These are phyloP conservation scores for Carassius auratus DNA, from an alignment of 2,113 vertebrate species.

Conservation along the genomic window DNA sequence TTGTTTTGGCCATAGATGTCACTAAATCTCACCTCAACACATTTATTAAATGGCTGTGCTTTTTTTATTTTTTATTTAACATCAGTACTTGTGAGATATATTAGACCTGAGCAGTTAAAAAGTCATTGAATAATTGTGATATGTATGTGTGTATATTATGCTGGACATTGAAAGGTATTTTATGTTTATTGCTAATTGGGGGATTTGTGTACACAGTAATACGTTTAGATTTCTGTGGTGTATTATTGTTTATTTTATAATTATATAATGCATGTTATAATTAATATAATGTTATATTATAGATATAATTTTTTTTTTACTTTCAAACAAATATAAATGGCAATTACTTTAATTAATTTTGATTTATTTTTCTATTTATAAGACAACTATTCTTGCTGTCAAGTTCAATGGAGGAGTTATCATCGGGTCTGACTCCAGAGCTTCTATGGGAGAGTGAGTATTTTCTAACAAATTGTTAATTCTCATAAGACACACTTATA, in stretches of 20 bases:
- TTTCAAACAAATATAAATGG: too few species aligned
- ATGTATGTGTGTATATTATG: too few species aligned
- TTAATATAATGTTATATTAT: too few species aligned
- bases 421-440: conserved; percentile 85
- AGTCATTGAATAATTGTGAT: too few species aligned
- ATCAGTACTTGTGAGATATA: too few species aligned
- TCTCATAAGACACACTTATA: neutral
- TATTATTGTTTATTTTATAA: neutral
- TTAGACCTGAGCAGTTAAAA: too few species aligned
- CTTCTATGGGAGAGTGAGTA: conserved; percentile 84
- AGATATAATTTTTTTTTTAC: too few species aligned
- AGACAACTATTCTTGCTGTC: conserved; percentile 90
- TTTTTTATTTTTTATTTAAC: neutral
- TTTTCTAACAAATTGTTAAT: neutral
- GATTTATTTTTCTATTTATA: neutral
- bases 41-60: neutral
- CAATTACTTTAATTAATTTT: too few species aligned
- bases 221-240: neutral
- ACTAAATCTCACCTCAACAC: neutral
- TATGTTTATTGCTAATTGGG: neutral
- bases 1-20: neutral
- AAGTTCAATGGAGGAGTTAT: conserved; percentile 85
- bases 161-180: too few species aligned
- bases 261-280: neutral
- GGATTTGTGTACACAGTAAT: neutral